Evolutionary conservation across 2,888 invertebrate species (phyloP).

Genomic region (Arenicola marina): DNA sequence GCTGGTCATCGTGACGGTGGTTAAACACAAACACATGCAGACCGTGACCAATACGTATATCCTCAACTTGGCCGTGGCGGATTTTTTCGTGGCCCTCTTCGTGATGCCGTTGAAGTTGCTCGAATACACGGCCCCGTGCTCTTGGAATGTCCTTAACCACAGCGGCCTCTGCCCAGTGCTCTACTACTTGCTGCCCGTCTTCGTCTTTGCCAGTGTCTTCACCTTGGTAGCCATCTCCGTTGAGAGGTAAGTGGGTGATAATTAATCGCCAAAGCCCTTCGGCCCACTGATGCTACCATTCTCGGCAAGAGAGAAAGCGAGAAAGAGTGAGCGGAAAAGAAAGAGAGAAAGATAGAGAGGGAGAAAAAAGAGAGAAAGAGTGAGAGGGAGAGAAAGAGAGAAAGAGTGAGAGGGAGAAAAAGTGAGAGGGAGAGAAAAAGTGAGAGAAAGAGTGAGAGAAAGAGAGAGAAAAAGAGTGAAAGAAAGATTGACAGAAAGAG

Average conservation of each 20-base stretch:
- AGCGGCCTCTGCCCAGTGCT: constrained; percentile 59
- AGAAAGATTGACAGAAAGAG: too few species aligned
- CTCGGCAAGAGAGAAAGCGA: too few species aligned
- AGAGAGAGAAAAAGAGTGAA: too few species aligned
- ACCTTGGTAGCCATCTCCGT: constrained; percentile 63
- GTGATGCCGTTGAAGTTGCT: constrained; percentile 63
- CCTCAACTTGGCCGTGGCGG: constrained; percentile 61
- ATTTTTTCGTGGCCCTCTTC: constrained; percentile 61
- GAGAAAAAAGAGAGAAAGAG: too few species aligned
- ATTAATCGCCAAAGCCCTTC: too few species aligned
- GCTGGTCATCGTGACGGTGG: constrained; percentile 61
- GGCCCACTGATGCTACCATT: too few species aligned
- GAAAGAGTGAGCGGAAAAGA: too few species aligned
- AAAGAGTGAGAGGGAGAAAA: too few species aligned
- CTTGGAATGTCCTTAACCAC: constrained; percentile 55
- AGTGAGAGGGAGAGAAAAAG: too few species aligned
- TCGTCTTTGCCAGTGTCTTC: constrained; percentile 62
- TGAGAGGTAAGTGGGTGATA: constrained; percentile 63
- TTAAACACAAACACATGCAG: constrained; percentile 61
- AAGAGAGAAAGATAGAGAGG: too few species aligned
- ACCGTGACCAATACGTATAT: constrained; percentile 63
- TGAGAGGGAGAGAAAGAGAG: too few species aligned
- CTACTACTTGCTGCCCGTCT: constrained; percentile 60
- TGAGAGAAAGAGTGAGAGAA: too few species aligned
- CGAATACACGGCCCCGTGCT: constrained; percentile 61